Conservation (phyloP, 2,113 vertebrate genomes). For the Bucco capensis region DNA sequence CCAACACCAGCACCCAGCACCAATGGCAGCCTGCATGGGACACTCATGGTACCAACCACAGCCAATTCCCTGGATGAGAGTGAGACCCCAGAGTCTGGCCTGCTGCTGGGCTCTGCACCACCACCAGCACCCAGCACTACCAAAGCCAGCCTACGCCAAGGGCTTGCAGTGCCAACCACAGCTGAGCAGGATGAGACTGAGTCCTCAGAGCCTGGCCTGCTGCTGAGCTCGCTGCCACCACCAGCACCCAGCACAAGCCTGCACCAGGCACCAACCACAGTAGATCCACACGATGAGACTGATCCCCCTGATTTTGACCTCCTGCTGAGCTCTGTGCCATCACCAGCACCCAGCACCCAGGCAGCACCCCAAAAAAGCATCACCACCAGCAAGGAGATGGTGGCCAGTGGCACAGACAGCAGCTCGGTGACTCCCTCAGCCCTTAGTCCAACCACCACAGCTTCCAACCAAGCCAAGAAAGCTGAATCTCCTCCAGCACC, state of each 20-base stretch:
- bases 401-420: rapidly evolving
- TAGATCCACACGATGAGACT: rapidly evolving
- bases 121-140: rapidly evolving
- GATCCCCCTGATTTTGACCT: rapidly evolving
- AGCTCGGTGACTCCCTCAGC: rapidly evolving
- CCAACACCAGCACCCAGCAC: neutral
- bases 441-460: neutral
- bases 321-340: neutral
- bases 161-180: rapidly evolving
- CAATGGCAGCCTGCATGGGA: neutral
- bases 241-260: neutral
- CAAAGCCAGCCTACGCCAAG: rapidly evolving
- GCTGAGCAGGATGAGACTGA: neutral
- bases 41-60: neutral
- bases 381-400: neutral
- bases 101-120: neutral
- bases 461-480: neutral
- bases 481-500: rapidly evolving
- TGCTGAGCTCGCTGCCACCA: neutral
- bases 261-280: rapidly evolving
- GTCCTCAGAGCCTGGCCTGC: neutral
- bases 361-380: neutral
- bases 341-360: rapidly evolving
- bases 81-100: rapidly evolving
- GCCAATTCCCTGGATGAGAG: neutral